Evolutionary conservation across 2,113 vertebrate genomes (phyloP).

Genomic region (Thymallus thymallus): DNA sequence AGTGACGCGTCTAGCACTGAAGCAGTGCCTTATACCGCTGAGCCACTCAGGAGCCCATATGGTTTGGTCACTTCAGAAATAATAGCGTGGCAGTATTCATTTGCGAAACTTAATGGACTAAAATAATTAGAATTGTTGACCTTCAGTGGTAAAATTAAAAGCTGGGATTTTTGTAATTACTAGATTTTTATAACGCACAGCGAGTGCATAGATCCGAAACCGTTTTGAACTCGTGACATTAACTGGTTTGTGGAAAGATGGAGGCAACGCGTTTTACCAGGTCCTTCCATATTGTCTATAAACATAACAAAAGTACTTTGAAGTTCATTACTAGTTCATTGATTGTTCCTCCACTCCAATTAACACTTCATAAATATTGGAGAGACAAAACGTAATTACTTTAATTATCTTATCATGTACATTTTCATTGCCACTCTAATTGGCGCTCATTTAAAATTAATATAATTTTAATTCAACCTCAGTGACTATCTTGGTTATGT

Average conservation of each 20-base stretch:
- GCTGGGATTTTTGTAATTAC: no score
- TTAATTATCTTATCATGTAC: slow-evolving; percentile 67
- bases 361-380: slow-evolving; percentile 65
- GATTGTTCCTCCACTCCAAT: slow-evolving; percentile 60
- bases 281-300: neutral
- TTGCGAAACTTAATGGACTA: no score
- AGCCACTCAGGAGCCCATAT: no score
- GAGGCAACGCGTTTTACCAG: neutral
- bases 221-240: neutral
- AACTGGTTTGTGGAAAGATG: neutral
- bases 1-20: no score
- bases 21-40: no score
- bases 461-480: slow-evolving; percentile 71
- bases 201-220: neutral
- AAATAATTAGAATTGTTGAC: no score
- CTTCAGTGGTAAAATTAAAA: no score
- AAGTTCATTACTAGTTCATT: slow-evolving; percentile 29
- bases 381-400: slow-evolving; percentile 63
- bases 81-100: no score
- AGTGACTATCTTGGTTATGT: slow-evolving; percentile 62
- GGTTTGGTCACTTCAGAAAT: no score
- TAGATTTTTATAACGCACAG: no score
- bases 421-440: slow-evolving; percentile 65
- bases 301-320: slow-evolving; percentile 5
- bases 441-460: slow-evolving; percentile 74